Base-by-base conservation (phyloP, 2,113 vertebrate genomes). In the Cololabis saira region DNA sequence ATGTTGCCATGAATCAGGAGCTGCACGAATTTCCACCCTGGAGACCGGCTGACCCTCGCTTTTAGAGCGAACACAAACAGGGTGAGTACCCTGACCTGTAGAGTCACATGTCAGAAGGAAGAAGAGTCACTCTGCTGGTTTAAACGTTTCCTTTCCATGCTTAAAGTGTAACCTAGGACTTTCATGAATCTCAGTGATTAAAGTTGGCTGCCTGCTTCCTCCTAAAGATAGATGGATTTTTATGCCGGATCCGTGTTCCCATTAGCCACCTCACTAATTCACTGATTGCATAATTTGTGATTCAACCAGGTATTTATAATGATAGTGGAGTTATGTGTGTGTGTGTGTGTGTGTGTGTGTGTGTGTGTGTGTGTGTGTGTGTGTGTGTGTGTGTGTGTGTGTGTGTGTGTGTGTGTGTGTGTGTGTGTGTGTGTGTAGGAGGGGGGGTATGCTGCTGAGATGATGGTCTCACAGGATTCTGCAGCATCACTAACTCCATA, bases 381-480 rank as follows among this genome's bases (percentile, higher is more conserved):
- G n/a, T n/a, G n/a, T n/a, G n/a, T n/a, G n/a, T n/a, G n/a, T n/a
- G n/a, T n/a, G n/a, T n/a, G n/a, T n/a, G n/a, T n/a, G n/a, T n/a
- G n/a, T n/a, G n/a, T n/a, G n/a, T n/a, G n/a, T n/a, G n/a, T n/a
- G n/a, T n/a, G n/a, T n/a, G n/a, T n/a, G n/a, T n/a, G n/a, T n/a
- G n/a, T n/a, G n/a, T n/a, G n/a, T n/a, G n/a, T n/a, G n/a, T n/a
- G n/a, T n/a, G n/a, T n/a, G n/a, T n/a, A n/a, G n/a, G n/a, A n/a
- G n/a, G n/a, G n/a, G n/a, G n/a, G n/a, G n/a, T n/a, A n/a, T 27
- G 24, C 33, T 80, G 72, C 75, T 86, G 82, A 81, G 87, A 74
- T 89, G 83, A 80, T 85, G 81, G 72, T 56, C 51, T 71, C 37
- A 18, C 63, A 58, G 65, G 58, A 58, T 19, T 56, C 60, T 48